Evolutionary conservation across 2,888 invertebrate genomes (phyloP).

Genomic region (Arenicola marina): DNA sequence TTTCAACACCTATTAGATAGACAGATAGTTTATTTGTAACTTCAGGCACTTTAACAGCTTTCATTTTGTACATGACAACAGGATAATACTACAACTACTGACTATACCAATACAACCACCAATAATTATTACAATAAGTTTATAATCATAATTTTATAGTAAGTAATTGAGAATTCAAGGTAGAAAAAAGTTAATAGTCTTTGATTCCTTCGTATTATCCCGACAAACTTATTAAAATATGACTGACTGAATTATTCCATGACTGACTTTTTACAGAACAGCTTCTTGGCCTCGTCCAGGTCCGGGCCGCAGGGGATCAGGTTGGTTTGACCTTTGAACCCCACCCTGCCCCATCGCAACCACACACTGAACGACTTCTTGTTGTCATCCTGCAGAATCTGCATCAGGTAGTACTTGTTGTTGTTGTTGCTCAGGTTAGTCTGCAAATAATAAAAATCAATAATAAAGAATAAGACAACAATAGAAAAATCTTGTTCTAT

Average conservation of each 20-base stretch:
- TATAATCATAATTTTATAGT: too few species aligned
- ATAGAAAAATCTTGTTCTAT: not conserved
- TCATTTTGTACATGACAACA: too few species aligned
- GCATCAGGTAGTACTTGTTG: constrained; percentile 66
- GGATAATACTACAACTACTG: too few species aligned
- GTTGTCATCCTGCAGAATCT: constrained; percentile 62
- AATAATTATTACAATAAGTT: too few species aligned
- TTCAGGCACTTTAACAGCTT: too few species aligned
- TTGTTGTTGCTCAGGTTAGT: constrained; percentile 65
- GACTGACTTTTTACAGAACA: constrained; percentile 62
- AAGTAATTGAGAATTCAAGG: too few species aligned
- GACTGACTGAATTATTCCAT: not conserved
- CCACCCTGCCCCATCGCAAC: constrained; percentile 67
- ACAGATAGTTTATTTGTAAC: too few species aligned
- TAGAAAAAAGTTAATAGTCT: too few species aligned
- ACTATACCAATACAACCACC: too few species aligned
- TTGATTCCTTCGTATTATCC: too few species aligned
- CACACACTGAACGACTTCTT: constrained; percentile 61
- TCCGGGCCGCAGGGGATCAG: constrained; percentile 58
- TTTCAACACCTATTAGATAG: too few species aligned
- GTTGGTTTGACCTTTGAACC: constrained; percentile 63
- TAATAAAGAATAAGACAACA: not conserved
- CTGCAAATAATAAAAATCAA: constrained; percentile 45
- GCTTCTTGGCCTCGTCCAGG: constrained; percentile 60
- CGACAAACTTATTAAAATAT: too few species aligned